phyloP scores from a whole-genome alignment of 2,888 invertebrate genomes.

The Lasioglossum pauxillum region DNA sequence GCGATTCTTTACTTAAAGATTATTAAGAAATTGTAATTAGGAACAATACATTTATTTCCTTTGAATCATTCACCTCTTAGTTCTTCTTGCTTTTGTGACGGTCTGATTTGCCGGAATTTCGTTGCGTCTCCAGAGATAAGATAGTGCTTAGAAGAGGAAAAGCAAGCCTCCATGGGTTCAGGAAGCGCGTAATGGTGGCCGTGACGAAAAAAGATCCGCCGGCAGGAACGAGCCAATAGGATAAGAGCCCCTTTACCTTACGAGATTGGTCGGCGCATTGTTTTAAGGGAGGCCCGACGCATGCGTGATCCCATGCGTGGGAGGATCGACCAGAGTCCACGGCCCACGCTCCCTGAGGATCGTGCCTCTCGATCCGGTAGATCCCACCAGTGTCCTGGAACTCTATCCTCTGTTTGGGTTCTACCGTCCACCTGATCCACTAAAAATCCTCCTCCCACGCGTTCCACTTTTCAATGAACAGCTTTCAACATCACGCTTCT shows the following conservation, averaged over 20 bases:
- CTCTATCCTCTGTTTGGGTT: neutral
- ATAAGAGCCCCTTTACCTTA: slow-evolving; percentile 81
- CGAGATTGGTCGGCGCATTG: slow-evolving; percentile 84
- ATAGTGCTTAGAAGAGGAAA: neutral
- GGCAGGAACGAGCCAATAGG: slow-evolving; percentile 80
- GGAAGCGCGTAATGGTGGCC: slow-evolving; percentile 62
- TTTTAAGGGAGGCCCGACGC: slow-evolving; percentile 83
- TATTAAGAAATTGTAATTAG: neutral
- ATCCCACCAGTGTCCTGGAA: slow-evolving; percentile 16
- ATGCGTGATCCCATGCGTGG: slow-evolving; percentile 80
- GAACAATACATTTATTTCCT: neutral
- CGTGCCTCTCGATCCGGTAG: slow-evolving; percentile 20
- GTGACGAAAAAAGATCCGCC: slow-evolving; percentile 79
- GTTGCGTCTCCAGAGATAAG: neutral
- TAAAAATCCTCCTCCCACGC: neutral
- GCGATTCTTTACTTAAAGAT: neutral
- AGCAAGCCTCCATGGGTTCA: slow-evolving; percentile 49
- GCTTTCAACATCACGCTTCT: no score
- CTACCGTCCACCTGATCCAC: neutral
- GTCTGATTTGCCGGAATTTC: neutral
- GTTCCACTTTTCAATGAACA: neutral
- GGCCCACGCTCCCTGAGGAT: slow-evolving; percentile 54
- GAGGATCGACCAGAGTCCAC: slow-evolving; percentile 79
- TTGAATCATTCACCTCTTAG: neutral
- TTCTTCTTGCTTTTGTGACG: neutral